These are phyloP conservation scores for Siderastrea siderea DNA, from an alignment of 92 coral and sea anemone genomes.

Conservation along the genomic window DNA sequence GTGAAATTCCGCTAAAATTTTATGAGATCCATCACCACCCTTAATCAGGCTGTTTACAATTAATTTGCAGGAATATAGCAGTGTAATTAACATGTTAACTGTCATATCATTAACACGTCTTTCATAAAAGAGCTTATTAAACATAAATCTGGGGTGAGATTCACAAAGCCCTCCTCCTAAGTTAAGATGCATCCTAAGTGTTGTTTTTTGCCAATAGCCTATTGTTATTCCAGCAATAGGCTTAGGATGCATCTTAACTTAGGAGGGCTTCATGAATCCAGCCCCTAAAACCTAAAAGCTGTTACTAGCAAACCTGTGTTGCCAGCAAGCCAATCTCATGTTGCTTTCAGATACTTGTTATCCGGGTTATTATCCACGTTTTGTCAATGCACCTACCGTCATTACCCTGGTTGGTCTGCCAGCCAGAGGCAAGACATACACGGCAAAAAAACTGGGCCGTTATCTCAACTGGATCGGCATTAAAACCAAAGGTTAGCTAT, in stretches of 20 bases:
- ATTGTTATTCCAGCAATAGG: too few species aligned
- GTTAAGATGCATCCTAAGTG: too few species aligned
- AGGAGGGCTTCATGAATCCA: too few species aligned
- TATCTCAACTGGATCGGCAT: constrained; percentile 99
- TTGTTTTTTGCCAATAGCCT: too few species aligned
- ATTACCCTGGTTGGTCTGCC: constrained; percentile 97
- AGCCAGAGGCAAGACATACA: constrained; percentile 97
- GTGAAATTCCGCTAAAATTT: too few species aligned
- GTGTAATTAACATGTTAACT: neutral
- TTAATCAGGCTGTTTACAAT: too few species aligned
- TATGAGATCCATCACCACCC: too few species aligned
- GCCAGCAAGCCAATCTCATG: neutral
- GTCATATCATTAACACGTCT: too few species aligned
- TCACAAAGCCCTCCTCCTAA: too few species aligned
- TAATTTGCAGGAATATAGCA: neutral
- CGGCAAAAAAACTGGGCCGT: constrained; percentile 97
- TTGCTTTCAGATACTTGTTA: constrained; percentile 24
- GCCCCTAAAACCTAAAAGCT: neutral
- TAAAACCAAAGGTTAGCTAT: constrained; percentile 81
- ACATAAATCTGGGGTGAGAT: too few species aligned
- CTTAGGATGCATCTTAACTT: too few species aligned
- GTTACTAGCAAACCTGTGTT: neutral
- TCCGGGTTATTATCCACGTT: constrained; percentile 91
- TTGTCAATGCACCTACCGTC: constrained; percentile 95
- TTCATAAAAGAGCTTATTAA: too few species aligned